Percentiles rank a stretch among this genome's conserved stretches.
These are phyloP conservation scores for Ramphastos sulfuratus DNA, from an alignment of 2,113 vertebrate species.

Conservation along the genomic window DNA sequence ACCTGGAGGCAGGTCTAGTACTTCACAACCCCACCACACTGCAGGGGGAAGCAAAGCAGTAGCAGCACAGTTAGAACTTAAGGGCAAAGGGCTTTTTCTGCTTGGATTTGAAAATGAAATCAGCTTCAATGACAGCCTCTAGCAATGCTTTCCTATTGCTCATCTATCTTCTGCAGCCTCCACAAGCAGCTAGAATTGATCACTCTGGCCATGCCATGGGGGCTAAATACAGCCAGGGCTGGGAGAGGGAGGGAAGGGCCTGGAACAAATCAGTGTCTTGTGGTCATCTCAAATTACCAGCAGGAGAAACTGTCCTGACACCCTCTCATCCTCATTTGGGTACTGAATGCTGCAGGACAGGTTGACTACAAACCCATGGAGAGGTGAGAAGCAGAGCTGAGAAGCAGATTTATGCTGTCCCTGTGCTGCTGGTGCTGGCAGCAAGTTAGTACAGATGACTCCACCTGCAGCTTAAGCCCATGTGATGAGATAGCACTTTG, in stretches of 20 bases:
- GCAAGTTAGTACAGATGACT: neutral
- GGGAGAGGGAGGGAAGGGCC: neutral
- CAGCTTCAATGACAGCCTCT: neutral
- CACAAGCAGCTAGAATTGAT: neutral
- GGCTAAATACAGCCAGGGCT: neutral
- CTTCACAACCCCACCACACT: neutral
- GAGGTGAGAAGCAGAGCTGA: neutral
- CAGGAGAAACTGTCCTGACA: neutral
- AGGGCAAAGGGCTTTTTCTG: neutral
- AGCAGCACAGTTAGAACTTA: neutral
- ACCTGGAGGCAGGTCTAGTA: neutral
- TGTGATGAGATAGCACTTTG: neutral
- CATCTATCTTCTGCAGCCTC: neutral
- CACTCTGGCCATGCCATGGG: neutral
- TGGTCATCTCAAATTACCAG: neutral
- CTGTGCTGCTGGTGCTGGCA: neutral
- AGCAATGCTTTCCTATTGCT: neutral
- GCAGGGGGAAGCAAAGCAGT: neutral
- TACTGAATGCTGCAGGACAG: neutral
- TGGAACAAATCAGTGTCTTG: neutral
- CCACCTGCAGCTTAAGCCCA: neutral
- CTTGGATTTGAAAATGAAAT: neutral
- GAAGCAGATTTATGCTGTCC: neutral
- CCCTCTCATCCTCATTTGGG: neutral
- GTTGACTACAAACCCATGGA: neutral